Evolutionary conservation across 2,888 invertebrate genomes (phyloP).

Genomic region (Ophion ventricosus): DNA sequence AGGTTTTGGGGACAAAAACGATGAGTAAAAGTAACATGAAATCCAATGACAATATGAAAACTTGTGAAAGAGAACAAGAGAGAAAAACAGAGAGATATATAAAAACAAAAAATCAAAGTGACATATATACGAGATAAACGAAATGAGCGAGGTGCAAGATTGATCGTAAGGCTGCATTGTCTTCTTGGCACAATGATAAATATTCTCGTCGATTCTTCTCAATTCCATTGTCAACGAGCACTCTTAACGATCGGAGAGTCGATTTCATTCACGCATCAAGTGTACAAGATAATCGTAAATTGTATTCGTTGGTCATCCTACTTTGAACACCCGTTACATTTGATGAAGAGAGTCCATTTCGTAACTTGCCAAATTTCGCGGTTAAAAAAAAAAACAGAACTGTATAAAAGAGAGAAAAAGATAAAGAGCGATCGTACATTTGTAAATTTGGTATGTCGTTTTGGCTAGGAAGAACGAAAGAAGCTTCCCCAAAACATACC

Average conservation of each 20-base stretch:
- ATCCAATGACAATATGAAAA: neutral
- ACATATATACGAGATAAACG: constrained; percentile 43
- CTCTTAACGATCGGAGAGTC: neutral
- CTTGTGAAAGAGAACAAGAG: constrained; percentile 23
- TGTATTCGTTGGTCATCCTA: neutral
- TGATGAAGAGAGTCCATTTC: constrained; percentile 1
- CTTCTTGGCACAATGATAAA: neutral
- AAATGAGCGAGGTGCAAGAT: constrained; percentile 53
- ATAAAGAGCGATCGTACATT: constrained; percentile 60
- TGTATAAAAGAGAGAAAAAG: neutral
- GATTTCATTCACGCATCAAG: neutral
- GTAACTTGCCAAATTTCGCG: neutral
- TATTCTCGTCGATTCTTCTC: neutral
- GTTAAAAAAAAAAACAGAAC: neutral
- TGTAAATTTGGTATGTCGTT: constrained; percentile 74
- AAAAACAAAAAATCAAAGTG: constrained; percentile 4
- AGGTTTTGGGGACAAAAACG: constrained; percentile 78
- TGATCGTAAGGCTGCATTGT: neutral
- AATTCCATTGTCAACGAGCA: neutral
- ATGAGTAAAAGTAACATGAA: constrained; percentile 34
- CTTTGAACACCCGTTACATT: neutral
- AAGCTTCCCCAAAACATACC: constrained; percentile 83
- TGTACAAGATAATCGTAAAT: neutral
- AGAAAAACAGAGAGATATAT: neutral
- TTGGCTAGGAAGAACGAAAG: constrained; percentile 81